Base-by-base conservation (phyloP, 2,797 vertebrate genomes). In the Orientallactaga sibirica region DNA sequence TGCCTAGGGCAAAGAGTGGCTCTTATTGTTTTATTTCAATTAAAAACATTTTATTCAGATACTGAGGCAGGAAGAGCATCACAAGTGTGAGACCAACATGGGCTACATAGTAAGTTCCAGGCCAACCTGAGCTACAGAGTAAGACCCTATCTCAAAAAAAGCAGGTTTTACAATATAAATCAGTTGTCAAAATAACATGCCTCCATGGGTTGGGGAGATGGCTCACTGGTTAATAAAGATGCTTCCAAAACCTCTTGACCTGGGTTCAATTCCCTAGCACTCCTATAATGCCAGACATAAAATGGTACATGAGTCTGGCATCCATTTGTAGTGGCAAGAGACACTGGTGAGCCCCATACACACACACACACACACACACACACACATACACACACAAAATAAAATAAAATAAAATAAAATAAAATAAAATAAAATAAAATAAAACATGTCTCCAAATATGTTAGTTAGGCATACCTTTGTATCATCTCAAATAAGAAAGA, bases 1-100 rank as follows among this genome's bases (percentile, higher is more conserved):
- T 25, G 62, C 16, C 4, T 22, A 3, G 15, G 5, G 4, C 4
- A 1, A 10, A 67, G 37, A 15, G 1, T 61, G n/a, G n/a, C 84
- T 93, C 48, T 79, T 61, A 66, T 79, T 89, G 33, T 20, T 75
- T 55, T 48, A 22, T 77, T 87, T 95, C 27, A 73, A 48, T 83
- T 92, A 55, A 89, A 41, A 41, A 5, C 0, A 66, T 24, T 71
- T 64, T 43, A 19, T 62, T 62, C 6, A 25, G 6, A 68, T 3
- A 22, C 22, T 77, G 61, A 66, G 74, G 41, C 19, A 86, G 25
- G 19, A 41, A 12, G 37, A 85, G 33, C 22, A 29, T 16, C 7
- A 29, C 33, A 74, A 62, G 18, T 62, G 74, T 33, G 43, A 66
- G 48, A 9, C 33, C 33, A 62, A 18, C 61, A 7, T 62, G 15